Percentiles rank a stretch among this genome's conserved stretches.
These are phyloP conservation scores for Scolanthus callimorphus DNA, from an alignment of 92 coral and sea anemone species.

Conservation along the genomic window DNA sequence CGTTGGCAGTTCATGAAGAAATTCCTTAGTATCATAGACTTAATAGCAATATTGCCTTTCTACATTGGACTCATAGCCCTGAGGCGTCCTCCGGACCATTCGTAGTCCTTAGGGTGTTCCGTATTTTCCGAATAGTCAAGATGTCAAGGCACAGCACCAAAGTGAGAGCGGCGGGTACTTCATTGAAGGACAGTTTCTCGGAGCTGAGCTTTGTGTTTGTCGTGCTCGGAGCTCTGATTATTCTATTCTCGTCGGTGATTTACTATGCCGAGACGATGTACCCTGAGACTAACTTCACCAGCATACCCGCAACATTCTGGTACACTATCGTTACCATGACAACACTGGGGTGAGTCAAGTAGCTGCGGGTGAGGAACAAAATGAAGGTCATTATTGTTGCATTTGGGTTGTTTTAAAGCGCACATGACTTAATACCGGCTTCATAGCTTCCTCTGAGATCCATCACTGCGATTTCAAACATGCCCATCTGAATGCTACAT, in stretches of 20 bases:
- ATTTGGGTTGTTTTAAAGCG: too few species aligned
- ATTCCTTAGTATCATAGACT: slow-evolving; percentile 83
- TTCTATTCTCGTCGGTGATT: slow-evolving; percentile 85
- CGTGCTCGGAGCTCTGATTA: slow-evolving; percentile 66
- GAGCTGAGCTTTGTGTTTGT: slow-evolving; percentile 87
- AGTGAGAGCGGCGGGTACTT: slow-evolving; percentile 81
- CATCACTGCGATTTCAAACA: too few species aligned
- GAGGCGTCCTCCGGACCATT: slow-evolving; percentile 78
- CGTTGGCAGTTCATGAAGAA: slow-evolving; percentile 84
- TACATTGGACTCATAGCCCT: slow-evolving; percentile 74
- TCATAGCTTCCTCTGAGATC: too few species aligned
- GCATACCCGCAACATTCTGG: slow-evolving; percentile 95
- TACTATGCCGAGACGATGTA: slow-evolving; percentile 82
- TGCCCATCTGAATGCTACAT: too few species aligned
- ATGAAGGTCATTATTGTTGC: too few species aligned
- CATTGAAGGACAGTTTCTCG: slow-evolving; percentile 81
- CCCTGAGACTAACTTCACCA: slow-evolving; percentile 52
- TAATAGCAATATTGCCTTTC: slow-evolving; percentile 88
- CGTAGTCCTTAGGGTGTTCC: slow-evolving; percentile 81
- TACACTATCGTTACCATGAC: slow-evolving; percentile 99
- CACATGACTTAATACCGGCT: too few species aligned
- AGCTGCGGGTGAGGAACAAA: too few species aligned
- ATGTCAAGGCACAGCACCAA: slow-evolving; percentile 90
- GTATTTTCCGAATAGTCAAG: slow-evolving; percentile 92
- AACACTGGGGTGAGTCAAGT: slow-evolving; percentile 92